phyloP scores from a whole-genome alignment of 64 coral and sea anemone genomes.

The Montipora foliosa region DNA sequence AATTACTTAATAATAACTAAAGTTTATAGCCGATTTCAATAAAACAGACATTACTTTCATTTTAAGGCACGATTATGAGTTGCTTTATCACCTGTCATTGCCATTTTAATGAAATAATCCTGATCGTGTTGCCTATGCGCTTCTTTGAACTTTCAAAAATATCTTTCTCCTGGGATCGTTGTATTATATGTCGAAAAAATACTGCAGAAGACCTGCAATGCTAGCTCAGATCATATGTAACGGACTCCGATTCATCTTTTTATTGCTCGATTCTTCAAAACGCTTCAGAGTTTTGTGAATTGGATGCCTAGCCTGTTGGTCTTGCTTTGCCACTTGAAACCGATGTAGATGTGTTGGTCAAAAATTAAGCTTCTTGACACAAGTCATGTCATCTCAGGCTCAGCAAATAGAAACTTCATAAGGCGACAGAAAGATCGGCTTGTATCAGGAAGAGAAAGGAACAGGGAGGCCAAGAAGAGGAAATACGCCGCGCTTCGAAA shows the following conservation, averaged over 20 bases:
- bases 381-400: slow-evolving; percentile 71
- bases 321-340: slow-evolving; percentile 13
- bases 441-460: slow-evolving; percentile 23
- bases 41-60: too few species aligned
- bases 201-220: background rate
- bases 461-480: too few species aligned
- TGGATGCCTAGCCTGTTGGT: background rate
- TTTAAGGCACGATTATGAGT: too few species aligned
- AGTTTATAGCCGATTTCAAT: too few species aligned
- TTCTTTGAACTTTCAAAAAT: too few species aligned
- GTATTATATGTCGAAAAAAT: too few species aligned
- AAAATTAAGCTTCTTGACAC: slow-evolving; percentile 71
- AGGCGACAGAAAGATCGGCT: slow-evolving; percentile 21
- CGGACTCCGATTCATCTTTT: background rate
- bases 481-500: background rate
- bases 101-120: too few species aligned
- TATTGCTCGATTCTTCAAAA: slow-evolving; percentile 54
- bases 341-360: slow-evolving; percentile 50
- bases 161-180: too few species aligned
- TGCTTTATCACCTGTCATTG: too few species aligned
- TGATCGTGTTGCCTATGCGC: too few species aligned
- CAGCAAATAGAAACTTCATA: slow-evolving; percentile 45
- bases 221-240: slow-evolving; percentile 34
- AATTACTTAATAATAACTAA: too few species aligned
- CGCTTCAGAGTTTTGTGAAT: background rate